Evolutionary conservation across 1,140 invertebrate genomes (phyloP), one percentile per base, ranked within the genome.

Genomic region (Stegodyphus mimosarum): DNA sequence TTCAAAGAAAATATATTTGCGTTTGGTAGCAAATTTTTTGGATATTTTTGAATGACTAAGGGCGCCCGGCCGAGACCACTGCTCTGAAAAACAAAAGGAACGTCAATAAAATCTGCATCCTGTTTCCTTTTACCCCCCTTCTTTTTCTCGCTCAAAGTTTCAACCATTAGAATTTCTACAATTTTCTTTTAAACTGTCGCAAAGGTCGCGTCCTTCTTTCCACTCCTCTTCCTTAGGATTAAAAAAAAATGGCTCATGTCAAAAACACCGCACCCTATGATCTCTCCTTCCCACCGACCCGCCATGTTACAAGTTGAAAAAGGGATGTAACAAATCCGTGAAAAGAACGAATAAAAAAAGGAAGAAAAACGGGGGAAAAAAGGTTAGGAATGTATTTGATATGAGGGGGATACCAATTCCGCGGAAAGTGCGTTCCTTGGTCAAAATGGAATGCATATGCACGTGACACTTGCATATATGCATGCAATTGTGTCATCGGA

Each of bases 391-490:
- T 71, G 69, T 71, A 71, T 71, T n/a, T 13, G 55, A 60, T 60
- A 60, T 10, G 67, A 67, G 48, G 67, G 52, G 70, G 63, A 55
- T 18, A 49, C 63, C 52, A 73, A 83, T 73, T 83, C 64, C 53
- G 60, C 17, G 33, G 64, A 74, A 66, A 15, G 50, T 60, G 51
- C 77, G 66, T 60, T 53, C 71, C 51, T 53, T 60, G 81, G 81
- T 83, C 72, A 83, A 83, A 83, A 83, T 83, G 81, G 71, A 83
- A 83, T 83, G 81, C 81, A 83, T 83, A 83, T 83, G 81, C 71
- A 83, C 60, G 52, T 83, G 81, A 83, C 81, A 83, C 81, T 83
- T 83, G 72, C 81, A 83, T 83, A 83, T 83, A 75, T 75, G 81
- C 81, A 83, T 83, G 63, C 18, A 48, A 83, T 55, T 50, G 63